Evolutionary conservation across 2,888 invertebrate species (phyloP), one percentile per base, ranked within the genome.

Genomic region (Agriopis leucophaearia): DNA sequence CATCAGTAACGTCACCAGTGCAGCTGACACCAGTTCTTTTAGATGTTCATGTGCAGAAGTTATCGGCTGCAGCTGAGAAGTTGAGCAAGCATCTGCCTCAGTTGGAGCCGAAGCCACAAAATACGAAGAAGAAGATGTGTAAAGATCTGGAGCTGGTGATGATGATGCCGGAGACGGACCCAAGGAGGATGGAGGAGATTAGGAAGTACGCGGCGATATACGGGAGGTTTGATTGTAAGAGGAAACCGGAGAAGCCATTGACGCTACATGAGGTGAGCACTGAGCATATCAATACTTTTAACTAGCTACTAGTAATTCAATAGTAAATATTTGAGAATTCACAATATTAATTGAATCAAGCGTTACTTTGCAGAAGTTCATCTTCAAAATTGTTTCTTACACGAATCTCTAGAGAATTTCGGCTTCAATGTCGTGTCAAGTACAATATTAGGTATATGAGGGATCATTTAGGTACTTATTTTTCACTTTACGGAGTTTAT

Each of bases 191-290:
- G 97, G 98, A 99, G 74, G 97, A 98, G 88, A 98, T 99, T 68
- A 95, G 99, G 82, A 97, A 98, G 90, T 99, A 98, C 89, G 98
- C 99, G 1, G 99, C 99, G 42, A 99, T 99, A 78, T 99, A 99
- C 85, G 99, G 99, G 6, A 95, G 99, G 74, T 99, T 99, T 89
- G 99, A 99, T 87, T 99, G 99, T 84, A 99, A 99, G 89, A 94
- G 99, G 81, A 97, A 98, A 81, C 98, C 99, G 0, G 99, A 99
- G 90, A 99, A 99, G 87, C 99, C 99, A 0, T 94, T 99, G 74
- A 99, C 99, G 8, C 92, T 99, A 63, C 99, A 99, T 88, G 99
- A 99, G 95, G 98, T 96, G 77, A 82, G 83, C 69, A 35, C 4
- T 38, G 3, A 50, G 50, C 27, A 44, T 27, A 8, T 12, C 1